These are phyloP conservation scores for Falco cherrug DNA, from an alignment of 2,797 vertebrate species.

Conservation along the genomic window DNA sequence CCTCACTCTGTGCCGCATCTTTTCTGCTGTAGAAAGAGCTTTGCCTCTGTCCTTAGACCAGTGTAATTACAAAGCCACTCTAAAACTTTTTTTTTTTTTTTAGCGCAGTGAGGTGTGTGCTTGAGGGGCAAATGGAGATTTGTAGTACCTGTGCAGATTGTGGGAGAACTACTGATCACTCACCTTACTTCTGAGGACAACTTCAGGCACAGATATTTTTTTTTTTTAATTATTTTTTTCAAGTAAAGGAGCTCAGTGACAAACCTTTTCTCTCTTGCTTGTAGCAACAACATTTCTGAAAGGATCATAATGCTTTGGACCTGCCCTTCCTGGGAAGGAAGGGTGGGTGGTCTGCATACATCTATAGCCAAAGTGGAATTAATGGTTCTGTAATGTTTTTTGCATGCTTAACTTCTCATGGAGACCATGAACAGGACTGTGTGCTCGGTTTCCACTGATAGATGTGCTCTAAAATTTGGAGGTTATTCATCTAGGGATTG, in stretches of 20 bases:
- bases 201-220: neutral
- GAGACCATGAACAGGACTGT: neutral
- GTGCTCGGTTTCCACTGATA: neutral
- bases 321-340: neutral
- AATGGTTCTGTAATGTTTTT: neutral
- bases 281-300: neutral
- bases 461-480: neutral
- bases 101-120: neutral
- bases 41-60: neutral
- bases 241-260: neutral
- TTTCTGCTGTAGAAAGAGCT: neutral
- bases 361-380: neutral
- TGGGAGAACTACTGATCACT: accelerated
- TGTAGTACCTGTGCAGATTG: neutral
- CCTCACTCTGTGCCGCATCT: neutral
- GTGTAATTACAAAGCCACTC: neutral
- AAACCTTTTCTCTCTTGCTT: neutral
- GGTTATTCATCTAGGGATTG: neutral
- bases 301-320: neutral
- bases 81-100: neutral
- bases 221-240: neutral
- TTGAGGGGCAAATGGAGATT: neutral
- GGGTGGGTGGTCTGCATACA: neutral
- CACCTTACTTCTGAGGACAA: accelerated
- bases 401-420: neutral